phyloP scores from a whole-genome alignment of 2,888 invertebrate genomes.

The Nephrotoma flavescens region DNA sequence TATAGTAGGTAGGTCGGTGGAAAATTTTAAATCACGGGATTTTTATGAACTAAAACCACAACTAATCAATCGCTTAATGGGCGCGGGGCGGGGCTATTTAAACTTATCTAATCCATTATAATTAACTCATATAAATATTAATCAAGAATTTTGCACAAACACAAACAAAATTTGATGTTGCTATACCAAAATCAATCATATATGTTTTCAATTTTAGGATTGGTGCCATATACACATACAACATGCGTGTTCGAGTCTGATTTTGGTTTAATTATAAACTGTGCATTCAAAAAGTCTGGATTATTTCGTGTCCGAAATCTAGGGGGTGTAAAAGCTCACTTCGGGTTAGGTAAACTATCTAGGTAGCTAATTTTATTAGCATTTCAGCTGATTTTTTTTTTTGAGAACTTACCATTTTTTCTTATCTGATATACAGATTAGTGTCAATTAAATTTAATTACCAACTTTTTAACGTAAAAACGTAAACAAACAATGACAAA shows the following conservation, averaged over 20 bases:
- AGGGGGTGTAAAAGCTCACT: conserved; percentile 79
- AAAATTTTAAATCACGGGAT: too few species aligned
- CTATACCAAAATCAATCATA: not conserved
- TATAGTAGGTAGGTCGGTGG: not conserved
- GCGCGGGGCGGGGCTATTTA: too few species aligned
- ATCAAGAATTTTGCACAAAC: not conserved
- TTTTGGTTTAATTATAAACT: conserved; percentile 80
- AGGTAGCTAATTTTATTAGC: conserved; percentile 9
- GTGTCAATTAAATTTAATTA: not conserved
- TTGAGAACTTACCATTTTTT: not conserved
- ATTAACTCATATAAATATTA: not conserved
- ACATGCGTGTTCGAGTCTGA: conserved; percentile 80
- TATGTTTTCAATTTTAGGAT: not conserved
- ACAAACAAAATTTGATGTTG: not conserved
- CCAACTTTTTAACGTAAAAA: too few species aligned
- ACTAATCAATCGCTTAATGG: not conserved
- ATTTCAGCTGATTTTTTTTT: not conserved
- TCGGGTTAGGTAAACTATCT: conserved; percentile 66
- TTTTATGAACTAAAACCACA: not conserved
- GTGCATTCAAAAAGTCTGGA: conserved; percentile 84
- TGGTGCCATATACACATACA: conserved; percentile 34
- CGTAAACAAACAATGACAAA: not conserved
- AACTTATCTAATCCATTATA: not conserved
- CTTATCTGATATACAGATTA: not conserved
- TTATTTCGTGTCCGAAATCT: conserved; percentile 81